Conservation (phyloP, 2,113 vertebrate genomes). For the Okapia johnstoni region DNA sequence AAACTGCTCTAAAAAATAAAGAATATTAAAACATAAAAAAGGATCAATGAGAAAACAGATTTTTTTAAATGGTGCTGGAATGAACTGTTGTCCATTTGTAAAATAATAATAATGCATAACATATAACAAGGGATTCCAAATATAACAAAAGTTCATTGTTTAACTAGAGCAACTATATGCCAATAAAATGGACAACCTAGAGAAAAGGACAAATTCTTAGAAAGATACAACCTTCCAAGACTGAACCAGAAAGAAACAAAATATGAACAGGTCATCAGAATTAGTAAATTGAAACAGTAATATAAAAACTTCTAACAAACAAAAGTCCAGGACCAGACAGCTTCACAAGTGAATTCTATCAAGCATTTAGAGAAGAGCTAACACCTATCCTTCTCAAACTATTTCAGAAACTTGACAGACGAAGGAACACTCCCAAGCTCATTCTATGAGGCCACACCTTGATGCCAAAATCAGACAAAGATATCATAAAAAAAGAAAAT, state of each 20-base stretch:
- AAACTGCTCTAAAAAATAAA: background rate
- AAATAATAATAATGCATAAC: background rate
- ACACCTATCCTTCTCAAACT: background rate
- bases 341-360: background rate
- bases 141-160: background rate
- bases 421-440: background rate
- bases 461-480: background rate
- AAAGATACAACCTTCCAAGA: background rate
- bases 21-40: background rate
- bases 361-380: background rate
- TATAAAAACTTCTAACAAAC: background rate
- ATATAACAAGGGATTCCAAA: conserved; percentile 4
- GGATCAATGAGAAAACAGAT: background rate
- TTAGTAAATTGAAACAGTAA: background rate
- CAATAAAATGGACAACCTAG: background rate
- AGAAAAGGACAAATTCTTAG: background rate
- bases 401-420: background rate
- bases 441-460: background rate
- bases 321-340: background rate
- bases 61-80: background rate
- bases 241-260: background rate
- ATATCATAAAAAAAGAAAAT: background rate
- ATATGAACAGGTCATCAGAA: background rate
- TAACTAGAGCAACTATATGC: background rate
- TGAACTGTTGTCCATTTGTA: background rate